Conservation (phyloP, 2,113 vertebrate genomes). For the Corynorhinus townsendii region DNA sequence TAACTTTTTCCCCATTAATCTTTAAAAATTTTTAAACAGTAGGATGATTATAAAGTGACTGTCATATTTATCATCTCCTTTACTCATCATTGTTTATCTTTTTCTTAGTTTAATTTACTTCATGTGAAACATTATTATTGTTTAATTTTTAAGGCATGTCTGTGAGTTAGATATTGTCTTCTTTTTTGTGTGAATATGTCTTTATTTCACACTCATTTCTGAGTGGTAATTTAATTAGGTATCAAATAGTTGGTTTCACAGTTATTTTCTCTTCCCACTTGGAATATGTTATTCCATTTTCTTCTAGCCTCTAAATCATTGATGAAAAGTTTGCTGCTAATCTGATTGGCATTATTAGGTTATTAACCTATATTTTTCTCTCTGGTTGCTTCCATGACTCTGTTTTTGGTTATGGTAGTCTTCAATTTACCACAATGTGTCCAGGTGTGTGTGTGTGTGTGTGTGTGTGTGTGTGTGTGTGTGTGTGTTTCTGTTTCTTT, state of each 20-base stretch:
- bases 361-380: not conserved
- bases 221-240: not conserved
- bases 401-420: not conserved
- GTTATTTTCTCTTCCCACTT: not conserved
- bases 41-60: not conserved
- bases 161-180: not conserved
- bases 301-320: not conserved
- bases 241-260: not conserved
- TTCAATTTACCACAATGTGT: not conserved
- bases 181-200: not conserved
- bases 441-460: not conserved
- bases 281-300: not conserved
- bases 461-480: not conserved
- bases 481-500: not conserved
- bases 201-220: slow-evolving; percentile 14
- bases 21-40: not conserved
- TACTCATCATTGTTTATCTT: not conserved
- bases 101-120: slow-evolving; percentile 8
- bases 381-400: not conserved
- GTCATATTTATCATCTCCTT: not conserved
- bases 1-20: not conserved
- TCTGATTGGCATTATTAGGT: not conserved
- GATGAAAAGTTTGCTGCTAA: not conserved
- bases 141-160: not conserved
- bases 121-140: not conserved